These are phyloP conservation scores for Drosophila merina DNA, from an alignment of 2,888 invertebrate species.

Conservation along the genomic window DNA sequence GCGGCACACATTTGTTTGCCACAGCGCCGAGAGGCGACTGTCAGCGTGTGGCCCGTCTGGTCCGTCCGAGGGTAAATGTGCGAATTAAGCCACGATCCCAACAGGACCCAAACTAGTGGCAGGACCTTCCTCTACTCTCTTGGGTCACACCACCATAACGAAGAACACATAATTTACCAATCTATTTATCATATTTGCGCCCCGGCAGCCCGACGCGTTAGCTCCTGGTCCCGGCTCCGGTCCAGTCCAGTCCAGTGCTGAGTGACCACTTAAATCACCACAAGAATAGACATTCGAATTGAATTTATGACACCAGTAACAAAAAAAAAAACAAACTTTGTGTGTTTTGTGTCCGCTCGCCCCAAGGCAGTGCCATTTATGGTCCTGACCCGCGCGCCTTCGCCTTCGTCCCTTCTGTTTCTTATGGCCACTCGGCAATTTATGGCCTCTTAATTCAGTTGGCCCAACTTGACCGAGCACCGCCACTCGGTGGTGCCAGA, in stretches of 20 bases:
- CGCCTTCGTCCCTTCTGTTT: slow-evolving; percentile 44
- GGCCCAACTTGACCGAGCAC: slow-evolving; percentile 41
- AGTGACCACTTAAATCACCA: slow-evolving; percentile 79
- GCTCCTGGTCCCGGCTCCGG: no score
- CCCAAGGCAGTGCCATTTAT: slow-evolving; percentile 66
- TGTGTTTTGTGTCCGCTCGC: slow-evolving; percentile 21
- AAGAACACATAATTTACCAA: slow-evolving; percentile 75
- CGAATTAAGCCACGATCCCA: slow-evolving; percentile 61
- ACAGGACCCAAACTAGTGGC: not conserved
- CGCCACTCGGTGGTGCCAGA: slow-evolving; percentile 13
- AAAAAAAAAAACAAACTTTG: not conserved
- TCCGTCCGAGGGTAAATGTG: slow-evolving; percentile 25
- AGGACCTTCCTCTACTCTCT: not conserved
- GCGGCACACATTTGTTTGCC: slow-evolving; percentile 74
- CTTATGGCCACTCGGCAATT: slow-evolving; percentile 67
- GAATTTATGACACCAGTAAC: slow-evolving; percentile 72
- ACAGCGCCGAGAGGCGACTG: slow-evolving; percentile 64
- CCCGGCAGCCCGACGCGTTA: slow-evolving; percentile 55
- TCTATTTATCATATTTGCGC: slow-evolving; percentile 79
- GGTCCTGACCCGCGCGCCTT: slow-evolving; percentile 21
- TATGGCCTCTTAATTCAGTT: slow-evolving; percentile 68
- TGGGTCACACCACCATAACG: slow-evolving; percentile 11
- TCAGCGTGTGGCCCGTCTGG: slow-evolving; percentile 47
- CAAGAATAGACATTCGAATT: slow-evolving; percentile 76
- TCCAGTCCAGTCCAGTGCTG: slow-evolving; percentile 31